A percentile compares a stretch with the other conserved stretches of the same genome.
These are phyloP conservation scores for Tridacna gigas DNA, from an alignment of 2,888 invertebrate species.

Conservation along the genomic window DNA sequence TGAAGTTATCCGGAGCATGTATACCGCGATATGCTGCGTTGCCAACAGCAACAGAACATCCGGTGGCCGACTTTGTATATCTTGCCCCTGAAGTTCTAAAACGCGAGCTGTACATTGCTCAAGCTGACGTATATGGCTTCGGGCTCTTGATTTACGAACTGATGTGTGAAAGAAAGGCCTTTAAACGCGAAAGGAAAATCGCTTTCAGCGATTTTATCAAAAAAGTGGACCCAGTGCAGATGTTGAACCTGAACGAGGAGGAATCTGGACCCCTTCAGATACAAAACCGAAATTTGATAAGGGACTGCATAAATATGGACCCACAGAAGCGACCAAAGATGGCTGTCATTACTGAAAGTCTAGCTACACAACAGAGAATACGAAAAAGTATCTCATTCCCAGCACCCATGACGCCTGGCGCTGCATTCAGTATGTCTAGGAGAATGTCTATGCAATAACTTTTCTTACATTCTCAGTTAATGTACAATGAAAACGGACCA, in stretches of 20 bases:
- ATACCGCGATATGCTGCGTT: constrained; percentile 73
- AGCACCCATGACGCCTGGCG: background rate
- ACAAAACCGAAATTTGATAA: constrained; percentile 6
- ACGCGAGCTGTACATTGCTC: constrained; percentile 71
- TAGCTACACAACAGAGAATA: background rate
- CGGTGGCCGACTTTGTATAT: constrained; percentile 72
- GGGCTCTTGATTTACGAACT: constrained; percentile 65
- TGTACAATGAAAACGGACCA: no score
- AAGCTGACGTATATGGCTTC: constrained; percentile 76
- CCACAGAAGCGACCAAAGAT: constrained; percentile 10
- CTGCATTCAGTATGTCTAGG: constrained; percentile 2
- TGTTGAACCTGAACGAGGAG: constrained; percentile 50
- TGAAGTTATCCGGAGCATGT: constrained; percentile 75
- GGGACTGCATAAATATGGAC: constrained; percentile 4
- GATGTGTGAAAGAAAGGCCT: constrained; percentile 37
- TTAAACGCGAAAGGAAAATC: constrained; percentile 57
- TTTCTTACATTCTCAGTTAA: no score
- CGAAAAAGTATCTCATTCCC: background rate
- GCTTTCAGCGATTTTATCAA: constrained; percentile 63
- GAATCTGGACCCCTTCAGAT: background rate
- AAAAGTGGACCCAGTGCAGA: constrained; percentile 61
- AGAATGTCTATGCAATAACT: background rate
- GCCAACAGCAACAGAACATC: constrained; percentile 58
- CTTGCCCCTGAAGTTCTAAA: constrained; percentile 78
- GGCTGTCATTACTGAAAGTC: background rate